Conservation (phyloP, 2,113 vertebrate species). For the Numenius arquata region DNA sequence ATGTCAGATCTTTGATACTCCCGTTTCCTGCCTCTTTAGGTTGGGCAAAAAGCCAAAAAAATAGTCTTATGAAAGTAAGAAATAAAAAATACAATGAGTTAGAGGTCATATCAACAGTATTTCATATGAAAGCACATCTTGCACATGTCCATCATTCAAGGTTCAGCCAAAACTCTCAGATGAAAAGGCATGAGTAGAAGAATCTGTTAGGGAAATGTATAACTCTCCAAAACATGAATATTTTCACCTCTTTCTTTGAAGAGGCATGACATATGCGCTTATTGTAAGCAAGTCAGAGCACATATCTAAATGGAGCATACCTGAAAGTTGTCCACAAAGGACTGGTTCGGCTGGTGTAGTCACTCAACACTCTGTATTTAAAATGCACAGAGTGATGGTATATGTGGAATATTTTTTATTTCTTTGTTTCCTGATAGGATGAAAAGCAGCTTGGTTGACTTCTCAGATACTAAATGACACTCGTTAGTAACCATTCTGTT, state of each 20-base stretch:
- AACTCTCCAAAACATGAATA: not conserved
- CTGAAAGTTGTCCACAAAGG: not conserved
- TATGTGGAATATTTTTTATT: not conserved
- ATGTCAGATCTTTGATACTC: slow-evolving; percentile 50
- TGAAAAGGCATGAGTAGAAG: not conserved
- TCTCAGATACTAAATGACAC: not conserved
- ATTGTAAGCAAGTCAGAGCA: not conserved
- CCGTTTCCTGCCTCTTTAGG: slow-evolving; percentile 18
- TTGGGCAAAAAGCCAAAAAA: slow-evolving; percentile 15
- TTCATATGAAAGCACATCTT: not conserved
- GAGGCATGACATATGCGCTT: not conserved
- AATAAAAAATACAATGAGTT: slow-evolving; percentile 5
- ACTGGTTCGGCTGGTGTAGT: not conserved
- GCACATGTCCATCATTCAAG: not conserved
- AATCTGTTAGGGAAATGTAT: not conserved
- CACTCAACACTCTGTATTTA: not conserved
- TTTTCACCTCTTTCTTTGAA: not conserved
- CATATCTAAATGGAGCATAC: not conserved
- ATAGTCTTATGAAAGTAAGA: not conserved
- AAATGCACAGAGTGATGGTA: not conserved
- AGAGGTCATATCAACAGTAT: not conserved
- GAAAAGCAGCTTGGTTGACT: not conserved
- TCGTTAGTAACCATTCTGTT: not conserved
- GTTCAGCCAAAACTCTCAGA: not conserved
- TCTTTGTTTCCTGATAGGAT: not conserved